phyloP scores from a whole-genome alignment of 1,140 invertebrate species.

The Drosophila pachea region DNA sequence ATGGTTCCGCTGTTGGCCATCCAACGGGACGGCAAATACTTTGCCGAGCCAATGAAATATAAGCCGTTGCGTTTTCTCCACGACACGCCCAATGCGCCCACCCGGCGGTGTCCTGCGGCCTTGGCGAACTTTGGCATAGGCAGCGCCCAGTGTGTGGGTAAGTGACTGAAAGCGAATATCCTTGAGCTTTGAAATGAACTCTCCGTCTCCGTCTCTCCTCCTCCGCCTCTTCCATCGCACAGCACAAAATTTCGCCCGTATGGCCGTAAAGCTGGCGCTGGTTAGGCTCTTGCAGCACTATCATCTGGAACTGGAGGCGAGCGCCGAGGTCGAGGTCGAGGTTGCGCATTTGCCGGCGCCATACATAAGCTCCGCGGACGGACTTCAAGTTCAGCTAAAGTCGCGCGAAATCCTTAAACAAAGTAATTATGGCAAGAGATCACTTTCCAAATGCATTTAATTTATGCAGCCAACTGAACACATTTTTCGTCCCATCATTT shows the following conservation, averaged over 20 bases:
- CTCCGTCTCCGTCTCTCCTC: background rate
- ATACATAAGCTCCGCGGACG: constrained; percentile 53
- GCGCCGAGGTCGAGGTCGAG: constrained; percentile 33
- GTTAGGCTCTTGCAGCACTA: constrained; percentile 61
- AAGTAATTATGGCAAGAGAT: constrained; percentile 30
- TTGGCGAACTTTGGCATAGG: constrained; percentile 64
- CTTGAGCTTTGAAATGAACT: background rate
- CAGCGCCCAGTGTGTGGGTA: constrained; percentile 62
- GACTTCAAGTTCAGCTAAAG: constrained; percentile 60
- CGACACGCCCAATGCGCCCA: constrained; percentile 12
- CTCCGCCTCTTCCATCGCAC: background rate
- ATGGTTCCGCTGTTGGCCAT: constrained; percentile 71
- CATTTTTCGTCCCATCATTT: background rate
- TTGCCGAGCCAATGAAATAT: constrained; percentile 81
- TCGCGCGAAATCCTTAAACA: constrained; percentile 49
- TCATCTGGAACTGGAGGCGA: constrained; percentile 49
- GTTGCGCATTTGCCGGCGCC: constrained; percentile 64
- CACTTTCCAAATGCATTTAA: constrained; percentile 15
- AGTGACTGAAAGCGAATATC: constrained; percentile 12
- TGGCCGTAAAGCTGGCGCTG: constrained; percentile 68
- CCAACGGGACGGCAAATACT: constrained; percentile 82
- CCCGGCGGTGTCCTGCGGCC: constrained; percentile 16
- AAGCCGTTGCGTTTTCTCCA: constrained; percentile 81
- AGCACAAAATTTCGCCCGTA: constrained; percentile 71
- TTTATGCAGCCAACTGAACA: constrained; percentile 6